Evolutionary conservation across 1,140 invertebrate species (phyloP).

Genomic region (Sarcophaga peregrina): DNA sequence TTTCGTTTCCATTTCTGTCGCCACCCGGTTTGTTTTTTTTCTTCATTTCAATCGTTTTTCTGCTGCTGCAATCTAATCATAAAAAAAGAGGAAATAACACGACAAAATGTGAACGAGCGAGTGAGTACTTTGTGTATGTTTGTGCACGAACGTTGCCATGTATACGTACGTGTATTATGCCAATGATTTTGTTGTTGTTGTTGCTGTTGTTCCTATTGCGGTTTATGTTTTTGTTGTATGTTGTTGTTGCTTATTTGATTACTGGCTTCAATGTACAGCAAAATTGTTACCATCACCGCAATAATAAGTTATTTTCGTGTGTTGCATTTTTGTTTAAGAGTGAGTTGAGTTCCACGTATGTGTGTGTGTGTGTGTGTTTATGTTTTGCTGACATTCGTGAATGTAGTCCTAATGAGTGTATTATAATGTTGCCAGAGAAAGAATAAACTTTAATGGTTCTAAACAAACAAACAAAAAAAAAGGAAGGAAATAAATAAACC

Average conservation of each 20-base stretch:
- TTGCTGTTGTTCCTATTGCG: background rate
- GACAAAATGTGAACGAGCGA: slow-evolving; percentile 9
- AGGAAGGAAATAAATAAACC: background rate
- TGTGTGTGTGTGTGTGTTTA: background rate
- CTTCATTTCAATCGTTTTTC: background rate
- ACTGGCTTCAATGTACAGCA: slow-evolving; percentile 26
- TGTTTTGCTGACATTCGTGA: background rate
- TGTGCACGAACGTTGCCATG: background rate
- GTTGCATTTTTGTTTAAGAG: background rate
- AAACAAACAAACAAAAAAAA: background rate
- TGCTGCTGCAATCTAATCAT: slow-evolving; percentile 30
- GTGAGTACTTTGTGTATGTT: no score
- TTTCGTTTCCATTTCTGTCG: background rate
- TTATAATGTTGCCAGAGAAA: slow-evolving; percentile 4
- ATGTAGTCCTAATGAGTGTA: slow-evolving; percentile 27
- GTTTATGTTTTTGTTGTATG: background rate
- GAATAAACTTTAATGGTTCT: no score
- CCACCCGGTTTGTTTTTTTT: background rate
- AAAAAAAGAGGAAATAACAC: slow-evolving; percentile 41
- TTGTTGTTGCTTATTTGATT: slow-evolving; percentile 36
- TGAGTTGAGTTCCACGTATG: background rate
- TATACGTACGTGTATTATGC: background rate
- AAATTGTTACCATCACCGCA: background rate
- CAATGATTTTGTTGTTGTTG: background rate
- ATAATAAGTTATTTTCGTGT: background rate